Evolutionary conservation across 1,140 invertebrate genomes (phyloP).

Genomic region (Drosophila eugracilis): DNA sequence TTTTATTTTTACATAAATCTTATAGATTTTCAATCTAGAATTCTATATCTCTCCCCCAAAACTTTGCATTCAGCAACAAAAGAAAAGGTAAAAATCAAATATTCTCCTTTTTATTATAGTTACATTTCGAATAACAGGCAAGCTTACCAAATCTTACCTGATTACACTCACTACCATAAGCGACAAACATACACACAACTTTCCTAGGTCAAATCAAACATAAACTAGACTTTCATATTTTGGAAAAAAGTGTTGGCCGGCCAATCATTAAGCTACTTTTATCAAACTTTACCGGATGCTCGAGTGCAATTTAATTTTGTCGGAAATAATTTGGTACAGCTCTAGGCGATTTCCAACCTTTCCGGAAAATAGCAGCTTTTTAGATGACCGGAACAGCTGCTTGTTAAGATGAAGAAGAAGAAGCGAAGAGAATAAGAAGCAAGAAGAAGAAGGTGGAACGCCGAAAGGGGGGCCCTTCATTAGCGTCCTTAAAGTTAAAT

Average conservation of each 20-base stretch:
- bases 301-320: conserved; percentile 2
- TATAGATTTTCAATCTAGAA: too few relatives aligned
- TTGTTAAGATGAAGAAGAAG: not conserved
- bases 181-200: not conserved
- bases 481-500: conserved; percentile 9
- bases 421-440: not conserved
- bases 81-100: too few relatives aligned
- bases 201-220: not conserved
- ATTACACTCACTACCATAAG: too few relatives aligned
- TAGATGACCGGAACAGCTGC: conserved; percentile 13
- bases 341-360: conserved; percentile 1
- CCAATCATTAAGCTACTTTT: not conserved
- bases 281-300: not conserved
- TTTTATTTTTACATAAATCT: too few relatives aligned
- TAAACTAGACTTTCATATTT: not conserved
- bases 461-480: not conserved
- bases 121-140: too few relatives aligned
- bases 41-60: too few relatives aligned
- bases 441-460: not conserved
- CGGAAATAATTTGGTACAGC: conserved; percentile 2
- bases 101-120: too few relatives aligned
- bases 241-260: conserved; percentile 3
- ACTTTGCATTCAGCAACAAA: too few relatives aligned
- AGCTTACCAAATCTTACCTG: too few relatives aligned
- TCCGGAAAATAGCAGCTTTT: conserved; percentile 7